These are phyloP conservation scores for Tetramorium parvispinum DNA, from an alignment of 1,140 invertebrate species.

Conservation along the genomic window DNA sequence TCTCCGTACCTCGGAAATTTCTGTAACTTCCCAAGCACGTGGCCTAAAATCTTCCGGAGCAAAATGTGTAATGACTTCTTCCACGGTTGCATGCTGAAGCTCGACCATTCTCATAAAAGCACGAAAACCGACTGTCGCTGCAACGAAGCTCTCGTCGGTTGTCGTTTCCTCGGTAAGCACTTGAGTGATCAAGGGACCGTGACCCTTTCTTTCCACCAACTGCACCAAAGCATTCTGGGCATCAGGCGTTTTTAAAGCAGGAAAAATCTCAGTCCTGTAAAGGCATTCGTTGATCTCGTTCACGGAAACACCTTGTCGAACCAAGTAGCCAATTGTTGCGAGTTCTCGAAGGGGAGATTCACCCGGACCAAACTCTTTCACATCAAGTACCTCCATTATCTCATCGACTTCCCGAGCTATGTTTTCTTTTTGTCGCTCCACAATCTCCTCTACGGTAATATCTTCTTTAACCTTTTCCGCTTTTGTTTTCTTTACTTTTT, in stretches of 20 bases:
- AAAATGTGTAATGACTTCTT: conserved; percentile 93
- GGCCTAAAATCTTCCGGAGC: conserved; percentile 93
- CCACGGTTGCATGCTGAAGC: conserved; percentile 91
- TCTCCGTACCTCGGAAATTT: conserved; percentile 87
- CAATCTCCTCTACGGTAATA: conserved; percentile 85
- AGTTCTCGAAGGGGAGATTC: conserved; percentile 92
- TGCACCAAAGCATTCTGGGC: conserved; percentile 93
- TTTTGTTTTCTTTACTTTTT: conserved; percentile 84
- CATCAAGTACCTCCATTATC: conserved; percentile 90
- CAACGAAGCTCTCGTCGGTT: conserved; percentile 90
- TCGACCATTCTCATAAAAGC: conserved; percentile 95
- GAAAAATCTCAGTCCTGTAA: conserved; percentile 92
- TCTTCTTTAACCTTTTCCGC: conserved; percentile 82
- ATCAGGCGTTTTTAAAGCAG: conserved; percentile 90
- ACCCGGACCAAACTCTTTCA: conserved; percentile 92
- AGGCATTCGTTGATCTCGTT: conserved; percentile 91
- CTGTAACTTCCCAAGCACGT: conserved; percentile 91
- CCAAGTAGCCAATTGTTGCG: conserved; percentile 92
- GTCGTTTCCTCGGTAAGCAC: conserved; percentile 92
- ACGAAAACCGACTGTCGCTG: conserved; percentile 92
- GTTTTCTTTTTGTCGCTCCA: conserved; percentile 87
- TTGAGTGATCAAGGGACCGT: conserved; percentile 92
- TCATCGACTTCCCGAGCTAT: conserved; percentile 91
- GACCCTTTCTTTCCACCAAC: conserved; percentile 92
- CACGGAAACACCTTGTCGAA: conserved; percentile 90